Base-by-base conservation (phyloP, 2,797 vertebrate genomes). In the Echiichthys vipera region DNA sequence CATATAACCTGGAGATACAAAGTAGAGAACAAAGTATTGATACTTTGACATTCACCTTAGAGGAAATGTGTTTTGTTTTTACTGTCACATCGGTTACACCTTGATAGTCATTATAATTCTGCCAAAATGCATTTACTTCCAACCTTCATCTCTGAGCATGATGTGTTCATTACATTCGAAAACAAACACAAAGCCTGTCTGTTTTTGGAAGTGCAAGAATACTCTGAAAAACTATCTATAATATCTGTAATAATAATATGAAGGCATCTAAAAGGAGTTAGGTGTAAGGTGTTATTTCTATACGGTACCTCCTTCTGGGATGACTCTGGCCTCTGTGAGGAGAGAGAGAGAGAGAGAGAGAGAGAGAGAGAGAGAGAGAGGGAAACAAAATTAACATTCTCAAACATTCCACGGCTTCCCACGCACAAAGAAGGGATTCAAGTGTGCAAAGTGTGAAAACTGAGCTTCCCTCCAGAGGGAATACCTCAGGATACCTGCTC, bases 301-400 rank as follows among this genome's bases (percentile, higher is more conserved):
- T 49, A 59, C 51, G 22, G 45, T 94, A 95, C 94, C 93, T 88
- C 92, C 94, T 90, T 95, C 94, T 77, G 91, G 94, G 86, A 95
- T 92, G 77, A 94, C 85, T 89, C 93, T 92, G 84, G 94, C 93
- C 84, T 89, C 95, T 95, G 88, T 80, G 70, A 78, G 65, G 78
- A 65, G 45, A 49, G 42, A 71, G 49, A 32, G 53, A 66, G 56
- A 69, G 55, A 59, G 51, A 69, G 45, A 57, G 36, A 49, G 56
- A 70, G 80, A 68, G 54, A 49, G 37, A 71, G 42, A 24, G 39
- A 53, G 57, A 71, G 58, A 59, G 51, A 67, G 43, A 54, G 36
- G 39, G 47, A 71, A 78, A 71, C 55, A 65, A 82, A 59, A 71
- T 83, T 63, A 86, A 88, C 80, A 88, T 88, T 89, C 69, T 71